Percentiles rank a stretch among this genome's conserved stretches.
These are phyloP conservation scores for Temnothorax curvispinosus DNA, from an alignment of 1,140 invertebrate genomes.

Conservation along the genomic window DNA sequence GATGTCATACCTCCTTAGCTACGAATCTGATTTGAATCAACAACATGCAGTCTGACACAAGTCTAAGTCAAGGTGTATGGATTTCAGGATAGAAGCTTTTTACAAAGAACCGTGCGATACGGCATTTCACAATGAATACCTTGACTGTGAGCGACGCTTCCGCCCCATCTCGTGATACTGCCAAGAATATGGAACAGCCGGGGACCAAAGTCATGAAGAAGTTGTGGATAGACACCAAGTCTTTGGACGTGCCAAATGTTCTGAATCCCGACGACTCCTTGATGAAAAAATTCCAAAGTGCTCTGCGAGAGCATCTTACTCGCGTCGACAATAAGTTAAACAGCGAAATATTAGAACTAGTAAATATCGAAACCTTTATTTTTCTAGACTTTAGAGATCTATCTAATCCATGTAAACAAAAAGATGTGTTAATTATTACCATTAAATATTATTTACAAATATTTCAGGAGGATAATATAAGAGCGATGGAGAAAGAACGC, in stretches of 20 bases:
- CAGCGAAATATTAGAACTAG: constrained; percentile 87
- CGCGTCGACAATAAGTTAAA: constrained; percentile 86
- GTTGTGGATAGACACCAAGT: constrained; percentile 23
- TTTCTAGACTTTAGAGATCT: constrained; percentile 22
- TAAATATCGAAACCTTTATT: constrained; percentile 72
- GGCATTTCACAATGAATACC: neutral
- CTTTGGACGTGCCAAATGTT: constrained; percentile 74
- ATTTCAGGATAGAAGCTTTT: constrained; percentile 12
- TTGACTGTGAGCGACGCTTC: neutral
- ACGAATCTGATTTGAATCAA: constrained; percentile 37
- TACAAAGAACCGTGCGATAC: neutral
- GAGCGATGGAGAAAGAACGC: constrained; percentile 81
- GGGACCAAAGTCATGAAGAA: neutral
- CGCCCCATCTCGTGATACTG: neutral
- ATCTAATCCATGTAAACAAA: constrained; percentile 4
- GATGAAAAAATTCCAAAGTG: constrained; percentile 88
- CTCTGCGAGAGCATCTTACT: constrained; percentile 87
- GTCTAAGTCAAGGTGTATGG: neutral
- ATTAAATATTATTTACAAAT: constrained; percentile 5
- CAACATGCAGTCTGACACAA: neutral
- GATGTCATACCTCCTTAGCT: constrained; percentile 40
- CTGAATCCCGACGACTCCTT: constrained; percentile 89
- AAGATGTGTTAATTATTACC: neutral
- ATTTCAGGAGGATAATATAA: constrained; percentile 80
- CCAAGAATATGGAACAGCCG: neutral